These are phyloP conservation scores for Salvator merianae DNA, from an alignment of 2,113 vertebrate species.

Conservation along the genomic window DNA sequence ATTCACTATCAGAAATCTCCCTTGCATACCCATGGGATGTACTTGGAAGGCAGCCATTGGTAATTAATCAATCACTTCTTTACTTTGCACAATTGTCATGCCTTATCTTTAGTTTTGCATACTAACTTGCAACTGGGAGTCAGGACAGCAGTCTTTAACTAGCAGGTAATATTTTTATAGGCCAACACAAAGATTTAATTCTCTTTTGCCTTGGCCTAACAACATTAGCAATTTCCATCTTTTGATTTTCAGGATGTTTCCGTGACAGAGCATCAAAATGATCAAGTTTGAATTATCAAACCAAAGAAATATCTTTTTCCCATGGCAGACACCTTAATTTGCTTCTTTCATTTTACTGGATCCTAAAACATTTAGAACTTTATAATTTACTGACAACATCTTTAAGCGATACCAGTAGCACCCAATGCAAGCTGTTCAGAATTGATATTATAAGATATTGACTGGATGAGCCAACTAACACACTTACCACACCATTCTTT, in stretches of 20 bases:
- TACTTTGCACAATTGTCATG: background rate
- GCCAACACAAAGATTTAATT: background rate
- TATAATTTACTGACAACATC: no score
- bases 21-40: no score
- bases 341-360: no score
- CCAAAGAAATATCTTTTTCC: background rate
- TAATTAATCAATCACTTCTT: background rate
- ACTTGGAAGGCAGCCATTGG: background rate
- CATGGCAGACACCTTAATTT: background rate
- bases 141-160: background rate
- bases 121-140: background rate
- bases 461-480: no score
- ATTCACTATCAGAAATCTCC: no score
- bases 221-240: background rate
- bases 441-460: no score
- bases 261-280: background rate
- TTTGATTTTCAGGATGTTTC: background rate
- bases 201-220: background rate
- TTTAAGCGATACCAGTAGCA: no score
- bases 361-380: no score
- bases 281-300: background rate
- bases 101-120: background rate
- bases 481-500: no score
- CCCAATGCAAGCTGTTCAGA: no score
- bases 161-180: background rate